Percentiles rank a stretch among this genome's conserved stretches.
phyloP scores from a whole-genome alignment of 2,888 invertebrate genomes.

The Tachystola acroxantha region DNA sequence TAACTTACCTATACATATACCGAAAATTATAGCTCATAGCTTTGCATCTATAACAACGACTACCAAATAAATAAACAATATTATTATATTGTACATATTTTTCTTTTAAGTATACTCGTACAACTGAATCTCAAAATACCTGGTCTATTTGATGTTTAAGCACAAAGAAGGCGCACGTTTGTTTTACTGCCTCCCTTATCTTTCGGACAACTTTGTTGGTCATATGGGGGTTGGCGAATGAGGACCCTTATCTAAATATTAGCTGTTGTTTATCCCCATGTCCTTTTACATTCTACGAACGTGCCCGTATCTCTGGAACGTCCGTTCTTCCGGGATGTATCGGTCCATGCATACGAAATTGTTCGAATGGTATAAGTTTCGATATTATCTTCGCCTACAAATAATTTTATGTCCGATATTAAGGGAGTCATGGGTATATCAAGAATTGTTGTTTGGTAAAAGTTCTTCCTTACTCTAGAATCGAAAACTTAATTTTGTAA shows the following conservation, averaged over 20 bases:
- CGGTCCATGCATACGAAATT: slow-evolving; percentile 48
- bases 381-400: slow-evolving; percentile 11
- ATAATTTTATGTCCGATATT: slow-evolving; percentile 6
- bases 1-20: too few relatives aligned
- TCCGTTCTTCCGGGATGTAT: slow-evolving; percentile 36
- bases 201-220: slow-evolving; percentile 41
- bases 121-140: too few relatives aligned
- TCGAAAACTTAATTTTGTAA: too few relatives aligned
- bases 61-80: too few relatives aligned
- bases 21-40: too few relatives aligned
- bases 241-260: slow-evolving; percentile 57
- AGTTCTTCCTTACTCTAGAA: too few relatives aligned
- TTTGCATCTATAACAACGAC: too few relatives aligned
- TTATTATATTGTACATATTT: too few relatives aligned
- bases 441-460: too few relatives aligned
- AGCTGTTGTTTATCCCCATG: slow-evolving; percentile 54
- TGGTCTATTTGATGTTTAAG: slow-evolving; percentile 30
- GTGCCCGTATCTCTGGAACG: slow-evolving; percentile 45
- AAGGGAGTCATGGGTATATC: too few relatives aligned
- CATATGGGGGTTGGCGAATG: slow-evolving; percentile 45
- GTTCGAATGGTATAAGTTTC: slow-evolving; percentile 6
- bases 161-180: slow-evolving; percentile 51
- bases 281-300: slow-evolving; percentile 47
- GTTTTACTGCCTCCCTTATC: slow-evolving; percentile 46
- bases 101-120: too few relatives aligned